Conservation (phyloP, 2,888 invertebrate genomes). For the Oligia fasciuncula region DNA sequence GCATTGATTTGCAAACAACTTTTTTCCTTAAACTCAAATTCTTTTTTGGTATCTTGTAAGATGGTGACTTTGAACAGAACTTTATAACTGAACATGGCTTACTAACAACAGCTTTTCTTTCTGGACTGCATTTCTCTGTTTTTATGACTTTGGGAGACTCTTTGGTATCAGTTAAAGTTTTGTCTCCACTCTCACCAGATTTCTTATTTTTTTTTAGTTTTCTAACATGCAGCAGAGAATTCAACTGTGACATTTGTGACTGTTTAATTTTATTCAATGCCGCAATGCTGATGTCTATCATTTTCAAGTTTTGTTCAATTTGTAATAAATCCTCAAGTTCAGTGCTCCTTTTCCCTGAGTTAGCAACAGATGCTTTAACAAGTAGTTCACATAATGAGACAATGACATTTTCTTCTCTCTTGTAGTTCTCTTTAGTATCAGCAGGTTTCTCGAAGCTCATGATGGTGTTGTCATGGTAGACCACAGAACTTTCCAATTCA, state of each 20-base stretch:
- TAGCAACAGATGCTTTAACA: constrained; percentile 78
- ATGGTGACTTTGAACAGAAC: constrained; percentile 76
- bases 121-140: constrained; percentile 57
- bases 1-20: constrained; percentile 80
- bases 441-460: constrained; percentile 80
- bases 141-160: constrained; percentile 60
- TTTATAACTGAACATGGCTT: constrained; percentile 78
- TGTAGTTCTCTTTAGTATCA: constrained; percentile 67
- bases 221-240: constrained; percentile 75
- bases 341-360: constrained; percentile 67
- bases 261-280: constrained; percentile 76
- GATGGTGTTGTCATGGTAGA: constrained; percentile 79
- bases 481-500: constrained; percentile 73
- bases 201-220: constrained; percentile 76
- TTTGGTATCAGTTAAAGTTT: constrained; percentile 64
- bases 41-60: constrained; percentile 84
- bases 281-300: constrained; percentile 76
- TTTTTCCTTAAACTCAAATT: constrained; percentile 79
- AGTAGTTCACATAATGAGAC: constrained; percentile 82
- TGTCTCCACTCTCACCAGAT: constrained; percentile 59
- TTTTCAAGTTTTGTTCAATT: constrained; percentile 75
- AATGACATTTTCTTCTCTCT: constrained; percentile 82
- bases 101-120: constrained; percentile 62
- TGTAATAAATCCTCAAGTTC: constrained; percentile 77
- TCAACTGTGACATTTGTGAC: constrained; percentile 76